Percentiles rank a stretch among this genome's conserved stretches.
Conservation (phyloP, 2,888 invertebrate genomes). For the Thymelicus acteon region DNA sequence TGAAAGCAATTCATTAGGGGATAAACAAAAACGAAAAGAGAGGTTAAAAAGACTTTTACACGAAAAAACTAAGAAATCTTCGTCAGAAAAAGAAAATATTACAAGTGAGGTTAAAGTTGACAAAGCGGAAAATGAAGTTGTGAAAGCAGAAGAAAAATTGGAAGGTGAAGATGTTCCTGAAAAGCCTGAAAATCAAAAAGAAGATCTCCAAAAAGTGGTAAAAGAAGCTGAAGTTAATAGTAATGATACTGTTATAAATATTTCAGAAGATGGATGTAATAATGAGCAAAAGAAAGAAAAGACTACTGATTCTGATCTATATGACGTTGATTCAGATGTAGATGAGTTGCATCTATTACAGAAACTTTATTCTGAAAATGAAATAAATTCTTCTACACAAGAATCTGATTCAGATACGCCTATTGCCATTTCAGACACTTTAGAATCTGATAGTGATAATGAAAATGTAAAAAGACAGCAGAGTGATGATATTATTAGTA, state of each 20-base stretch:
- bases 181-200: neutral
- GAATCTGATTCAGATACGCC: constrained; percentile 65
- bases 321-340: constrained; percentile 61
- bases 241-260: constrained; percentile 1
- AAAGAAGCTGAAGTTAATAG: constrained; percentile 7
- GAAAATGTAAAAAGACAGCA: constrained; percentile 46
- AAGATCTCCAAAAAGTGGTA: neutral
- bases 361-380: constrained; percentile 66
- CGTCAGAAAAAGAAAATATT: constrained; percentile 37
- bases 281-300: constrained; percentile 12
- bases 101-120: constrained; percentile 34
- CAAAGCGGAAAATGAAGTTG: constrained; percentile 17
- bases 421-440: constrained; percentile 69
- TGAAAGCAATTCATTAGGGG: constrained; percentile 56
- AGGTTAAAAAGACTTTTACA: constrained; percentile 64
- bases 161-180: constrained; percentile 38
- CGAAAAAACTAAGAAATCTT: constrained; percentile 60
- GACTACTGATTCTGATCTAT: constrained; percentile 20
- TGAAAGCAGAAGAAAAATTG: constrained; percentile 31
- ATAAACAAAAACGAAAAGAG: constrained; percentile 68
- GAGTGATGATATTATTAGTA: constrained; percentile 67
- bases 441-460: constrained; percentile 57
- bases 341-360: constrained; percentile 73
- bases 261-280: constrained; percentile 8
- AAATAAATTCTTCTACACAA: constrained; percentile 55